Conservation (phyloP, 2,888 invertebrate genomes). For the Apotomis capreana region DNA sequence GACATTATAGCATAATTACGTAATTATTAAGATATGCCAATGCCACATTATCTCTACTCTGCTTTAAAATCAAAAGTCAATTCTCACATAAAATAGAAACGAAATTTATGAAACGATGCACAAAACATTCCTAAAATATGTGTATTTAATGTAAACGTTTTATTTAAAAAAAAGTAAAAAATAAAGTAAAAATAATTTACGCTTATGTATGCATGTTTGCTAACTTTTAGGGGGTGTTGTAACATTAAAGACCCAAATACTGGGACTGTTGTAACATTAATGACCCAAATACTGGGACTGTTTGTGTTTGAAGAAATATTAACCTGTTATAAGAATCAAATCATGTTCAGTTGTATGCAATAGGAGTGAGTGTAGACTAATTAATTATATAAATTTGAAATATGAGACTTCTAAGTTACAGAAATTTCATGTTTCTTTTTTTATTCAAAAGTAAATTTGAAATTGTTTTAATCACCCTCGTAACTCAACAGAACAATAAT, state of each 20-base stretch:
- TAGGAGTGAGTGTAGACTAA: too few relatives aligned
- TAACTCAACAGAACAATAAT: too few relatives aligned
- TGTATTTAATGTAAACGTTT: conserved; percentile 34
- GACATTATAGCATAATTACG: conserved; percentile 11
- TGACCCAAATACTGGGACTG: neutral
- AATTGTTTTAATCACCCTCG: too few relatives aligned
- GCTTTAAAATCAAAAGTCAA: conserved; percentile 40
- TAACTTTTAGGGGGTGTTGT: conserved; percentile 14
- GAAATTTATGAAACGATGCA: conserved; percentile 36
- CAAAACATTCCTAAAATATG: conserved; percentile 35
- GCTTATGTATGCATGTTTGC: conserved; percentile 46
- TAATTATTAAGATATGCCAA: conserved; percentile 26
- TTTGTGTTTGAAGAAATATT: neutral
- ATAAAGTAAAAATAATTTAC: conserved; percentile 32
- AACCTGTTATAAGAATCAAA: neutral
- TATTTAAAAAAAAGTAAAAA: conserved; percentile 35
- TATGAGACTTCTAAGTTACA: too few relatives aligned
- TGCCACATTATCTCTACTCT: conserved; percentile 18
- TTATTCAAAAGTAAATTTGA: too few relatives aligned
- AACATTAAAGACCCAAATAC: neutral
- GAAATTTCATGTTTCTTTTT: too few relatives aligned
- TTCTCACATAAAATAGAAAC: conserved; percentile 38
- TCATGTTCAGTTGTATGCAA: too few relatives aligned
- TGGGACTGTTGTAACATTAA: neutral
- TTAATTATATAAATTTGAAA: too few relatives aligned